These are phyloP conservation scores for Melanchra persicariae DNA, from an alignment of 2,888 invertebrate species.

Conservation along the genomic window DNA sequence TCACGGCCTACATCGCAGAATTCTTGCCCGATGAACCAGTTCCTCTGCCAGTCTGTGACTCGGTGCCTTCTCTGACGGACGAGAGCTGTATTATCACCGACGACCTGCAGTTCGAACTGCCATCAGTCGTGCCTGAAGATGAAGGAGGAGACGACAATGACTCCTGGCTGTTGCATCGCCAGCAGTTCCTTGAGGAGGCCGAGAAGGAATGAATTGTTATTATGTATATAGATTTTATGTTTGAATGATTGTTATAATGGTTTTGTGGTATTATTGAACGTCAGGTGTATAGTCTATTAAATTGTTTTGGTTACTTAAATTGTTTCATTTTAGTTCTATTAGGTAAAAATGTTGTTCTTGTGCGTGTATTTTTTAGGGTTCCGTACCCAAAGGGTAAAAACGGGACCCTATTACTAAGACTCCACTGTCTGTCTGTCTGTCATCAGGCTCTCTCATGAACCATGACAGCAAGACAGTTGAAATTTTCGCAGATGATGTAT, in stretches of 20 bases:
- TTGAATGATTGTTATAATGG: no score
- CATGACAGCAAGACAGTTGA: no score
- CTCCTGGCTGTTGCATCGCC: constrained; percentile 85
- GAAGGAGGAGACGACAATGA: constrained; percentile 84
- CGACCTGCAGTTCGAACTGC: constrained; percentile 84
- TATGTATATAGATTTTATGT: neutral
- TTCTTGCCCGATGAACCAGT: constrained; percentile 93
- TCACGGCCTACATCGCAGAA: constrained; percentile 93
- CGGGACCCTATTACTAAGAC: no score
- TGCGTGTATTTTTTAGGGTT: neutral
- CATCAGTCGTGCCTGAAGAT: constrained; percentile 78
- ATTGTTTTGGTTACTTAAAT: constrained; percentile 11
- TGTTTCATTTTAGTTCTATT: neutral
- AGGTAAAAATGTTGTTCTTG: neutral
- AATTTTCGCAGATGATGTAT: no score
- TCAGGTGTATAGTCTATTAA: neutral
- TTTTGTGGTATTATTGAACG: neutral
- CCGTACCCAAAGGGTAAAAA: no score
- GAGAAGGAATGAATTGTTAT: constrained; percentile 67
- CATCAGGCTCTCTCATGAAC: no score
- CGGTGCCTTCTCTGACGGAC: constrained; percentile 89
- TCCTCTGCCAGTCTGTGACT: constrained; percentile 92
- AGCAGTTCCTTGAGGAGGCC: constrained; percentile 85
- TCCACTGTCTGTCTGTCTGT: no score
- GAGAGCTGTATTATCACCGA: constrained; percentile 81